Percentiles rank a stretch among this genome's conserved stretches.
Evolutionary conservation across 1,140 invertebrate species (phyloP).

Genomic region (Drosophila guanche): DNA sequence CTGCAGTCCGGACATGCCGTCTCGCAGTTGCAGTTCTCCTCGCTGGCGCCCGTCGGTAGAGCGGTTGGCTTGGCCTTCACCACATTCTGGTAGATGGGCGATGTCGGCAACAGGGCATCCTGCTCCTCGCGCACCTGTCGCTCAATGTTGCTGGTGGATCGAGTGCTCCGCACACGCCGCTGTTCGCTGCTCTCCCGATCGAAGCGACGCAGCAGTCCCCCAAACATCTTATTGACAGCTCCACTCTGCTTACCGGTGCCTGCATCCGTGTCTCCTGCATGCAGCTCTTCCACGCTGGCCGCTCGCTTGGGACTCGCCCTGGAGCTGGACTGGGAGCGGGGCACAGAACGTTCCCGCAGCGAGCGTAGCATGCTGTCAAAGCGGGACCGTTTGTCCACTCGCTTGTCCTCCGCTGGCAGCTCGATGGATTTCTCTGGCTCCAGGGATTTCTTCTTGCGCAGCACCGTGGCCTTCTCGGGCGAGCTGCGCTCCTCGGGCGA

Average conservation of each 20-base stretch:
- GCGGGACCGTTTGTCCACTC: conserved; percentile 78
- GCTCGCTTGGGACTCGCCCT: conserved; percentile 86
- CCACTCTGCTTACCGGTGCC: conserved; percentile 84
- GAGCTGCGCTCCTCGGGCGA: conserved; percentile 50
- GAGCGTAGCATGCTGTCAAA: conserved; percentile 85
- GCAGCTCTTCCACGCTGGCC: conserved; percentile 88
- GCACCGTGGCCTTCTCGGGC: conserved; percentile 43
- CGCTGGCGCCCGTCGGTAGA: not conserved
- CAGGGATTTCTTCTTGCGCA: conserved; percentile 25
- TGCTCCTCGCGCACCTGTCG: conserved; percentile 54
- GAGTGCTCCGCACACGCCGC: conserved; percentile 64
- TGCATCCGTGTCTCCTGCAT: conserved; percentile 83
- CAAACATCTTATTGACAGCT: conserved; percentile 87
- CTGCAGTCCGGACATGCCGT: conserved; percentile 60
- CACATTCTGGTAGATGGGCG: conserved; percentile 77
- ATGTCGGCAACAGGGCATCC: conserved; percentile 30
- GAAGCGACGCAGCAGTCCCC: conserved; percentile 88
- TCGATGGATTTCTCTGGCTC: not conserved
- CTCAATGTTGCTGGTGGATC: conserved; percentile 81
- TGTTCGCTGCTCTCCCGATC: conserved; percentile 84
- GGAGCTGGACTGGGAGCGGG: conserved; percentile 83
- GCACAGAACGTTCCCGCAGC: conserved; percentile 87
- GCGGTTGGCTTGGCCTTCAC: conserved; percentile 13
- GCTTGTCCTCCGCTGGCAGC: conserved; percentile 38
- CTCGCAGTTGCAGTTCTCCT: conserved; percentile 68